These are phyloP conservation scores for Aphidius ervi DNA, from an alignment of 1,140 invertebrate species.

Conservation along the genomic window DNA sequence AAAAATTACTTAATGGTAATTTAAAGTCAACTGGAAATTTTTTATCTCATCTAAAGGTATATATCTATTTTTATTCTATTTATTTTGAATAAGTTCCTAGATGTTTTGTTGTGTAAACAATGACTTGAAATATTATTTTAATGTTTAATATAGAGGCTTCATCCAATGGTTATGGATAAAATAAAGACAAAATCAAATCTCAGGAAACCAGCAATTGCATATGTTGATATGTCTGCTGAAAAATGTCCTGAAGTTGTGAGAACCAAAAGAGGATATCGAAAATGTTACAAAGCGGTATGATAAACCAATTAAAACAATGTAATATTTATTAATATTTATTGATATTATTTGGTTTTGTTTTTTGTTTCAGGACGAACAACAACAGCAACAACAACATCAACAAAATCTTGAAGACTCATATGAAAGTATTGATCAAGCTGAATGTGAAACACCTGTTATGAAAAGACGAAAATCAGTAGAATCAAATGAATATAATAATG, in stretches of 20 bases:
- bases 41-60: constrained; percentile 51
- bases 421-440: too few relatives aligned
- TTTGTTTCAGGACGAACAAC: too few relatives aligned
- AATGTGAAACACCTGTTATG: constrained; percentile 24
- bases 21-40: constrained; percentile 52
- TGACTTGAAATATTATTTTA: neutral
- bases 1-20: constrained; percentile 49
- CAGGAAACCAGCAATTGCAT: constrained; percentile 48
- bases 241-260: constrained; percentile 41
- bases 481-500: constrained; percentile 34
- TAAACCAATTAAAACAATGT: neutral
- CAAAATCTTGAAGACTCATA: too few relatives aligned
- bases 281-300: constrained; percentile 43
- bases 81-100: neutral
- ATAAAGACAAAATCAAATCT: constrained; percentile 52
- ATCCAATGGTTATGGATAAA: constrained; percentile 46
- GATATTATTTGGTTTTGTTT: too few relatives aligned
- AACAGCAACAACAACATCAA: too few relatives aligned
- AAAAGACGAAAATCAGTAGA: constrained; percentile 41
- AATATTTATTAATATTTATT: neutral
- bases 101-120: neutral
- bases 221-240: constrained; percentile 42
- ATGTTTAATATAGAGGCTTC: constrained; percentile 42
- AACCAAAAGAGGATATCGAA: constrained; percentile 42
- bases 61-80: constrained; percentile 15